phyloP scores from a whole-genome alignment of 2,797 vertebrate species.

The Botia almorhae region DNA sequence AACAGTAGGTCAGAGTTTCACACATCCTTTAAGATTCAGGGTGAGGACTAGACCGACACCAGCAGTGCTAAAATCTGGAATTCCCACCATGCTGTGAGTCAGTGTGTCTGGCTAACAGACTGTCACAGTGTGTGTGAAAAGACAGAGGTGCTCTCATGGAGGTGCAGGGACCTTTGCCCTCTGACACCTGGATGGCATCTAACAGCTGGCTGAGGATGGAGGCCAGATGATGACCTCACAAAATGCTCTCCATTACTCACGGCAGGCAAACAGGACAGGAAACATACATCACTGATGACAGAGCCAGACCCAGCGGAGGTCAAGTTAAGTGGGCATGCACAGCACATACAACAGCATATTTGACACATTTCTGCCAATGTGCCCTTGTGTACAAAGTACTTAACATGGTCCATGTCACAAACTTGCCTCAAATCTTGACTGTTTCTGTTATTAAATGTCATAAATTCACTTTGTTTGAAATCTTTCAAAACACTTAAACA shows the following conservation, averaged over 20 bases:
- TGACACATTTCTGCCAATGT: neutral
- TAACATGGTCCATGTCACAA: neutral
- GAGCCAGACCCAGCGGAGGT: neutral
- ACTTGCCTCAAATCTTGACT: neutral
- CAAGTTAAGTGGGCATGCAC: constrained; percentile 14
- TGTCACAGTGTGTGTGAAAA: constrained; percentile 24
- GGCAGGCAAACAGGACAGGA: constrained; percentile 13
- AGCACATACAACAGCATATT: neutral
- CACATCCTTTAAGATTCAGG: neutral
- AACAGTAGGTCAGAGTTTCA: constrained; percentile 7
- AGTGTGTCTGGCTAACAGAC: constrained; percentile 9
- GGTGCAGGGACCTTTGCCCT: constrained; percentile 6
- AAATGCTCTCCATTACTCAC: constrained; percentile 42
- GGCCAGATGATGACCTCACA: constrained; percentile 19
- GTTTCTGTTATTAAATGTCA: neutral
- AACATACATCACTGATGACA: constrained; percentile 42
- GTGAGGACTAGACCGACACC: neutral
- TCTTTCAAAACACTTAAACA: neutral
- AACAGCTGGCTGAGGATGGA: constrained; percentile 26
- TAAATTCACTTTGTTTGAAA: neutral
- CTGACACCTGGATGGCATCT: constrained; percentile 44
- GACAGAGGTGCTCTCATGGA: neutral
- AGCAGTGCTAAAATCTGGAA: constrained; percentile 14
- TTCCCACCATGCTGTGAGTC: constrained; percentile 30
- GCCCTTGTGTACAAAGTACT: too few relatives aligned